Percentiles rank a stretch among this genome's conserved stretches.
Conservation (phyloP, 1,140 invertebrate genomes). For the Solenopsis fugax region DNA sequence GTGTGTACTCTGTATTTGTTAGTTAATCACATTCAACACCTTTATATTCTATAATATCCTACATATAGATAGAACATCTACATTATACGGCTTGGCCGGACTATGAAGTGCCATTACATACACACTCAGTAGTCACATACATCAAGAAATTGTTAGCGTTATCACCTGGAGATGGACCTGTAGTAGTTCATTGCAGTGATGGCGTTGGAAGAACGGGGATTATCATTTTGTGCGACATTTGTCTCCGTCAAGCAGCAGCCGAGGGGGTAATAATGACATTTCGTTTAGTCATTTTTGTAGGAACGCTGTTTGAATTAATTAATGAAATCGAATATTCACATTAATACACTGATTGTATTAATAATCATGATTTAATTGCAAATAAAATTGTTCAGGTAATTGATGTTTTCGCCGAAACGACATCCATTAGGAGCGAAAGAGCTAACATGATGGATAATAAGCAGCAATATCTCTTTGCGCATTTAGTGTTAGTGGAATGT, state of each 20-base stretch:
- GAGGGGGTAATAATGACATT: constrained; percentile 70
- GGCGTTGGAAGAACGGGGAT: constrained; percentile 87
- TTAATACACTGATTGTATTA: neutral
- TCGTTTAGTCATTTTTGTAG: neutral
- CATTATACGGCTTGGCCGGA: constrained; percentile 99
- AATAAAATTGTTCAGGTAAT: constrained; percentile 64
- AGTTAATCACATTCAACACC: constrained; percentile 66
- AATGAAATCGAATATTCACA: neutral
- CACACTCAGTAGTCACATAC: constrained; percentile 90
- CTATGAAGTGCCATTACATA: constrained; percentile 93
- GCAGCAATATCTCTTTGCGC: constrained; percentile 81
- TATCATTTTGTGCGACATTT: no score
- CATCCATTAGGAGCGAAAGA: constrained; percentile 72
- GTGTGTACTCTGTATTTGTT: no score
- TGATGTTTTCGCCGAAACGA: constrained; percentile 74
- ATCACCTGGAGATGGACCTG: constrained; percentile 94
- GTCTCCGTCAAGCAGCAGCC: neutral
- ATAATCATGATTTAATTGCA: neutral
- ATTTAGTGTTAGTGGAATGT: constrained; percentile 79
- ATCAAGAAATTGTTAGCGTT: constrained; percentile 89
- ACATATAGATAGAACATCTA: constrained; percentile 96
- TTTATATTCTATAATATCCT: no score
- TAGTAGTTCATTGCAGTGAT: constrained; percentile 93
- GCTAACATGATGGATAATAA: constrained; percentile 81
- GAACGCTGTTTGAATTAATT: neutral